Evolutionary conservation across 2,113 vertebrate species (phyloP), one percentile per base, ranked within the genome.

Genomic region (Cinclus cinclus): DNA sequence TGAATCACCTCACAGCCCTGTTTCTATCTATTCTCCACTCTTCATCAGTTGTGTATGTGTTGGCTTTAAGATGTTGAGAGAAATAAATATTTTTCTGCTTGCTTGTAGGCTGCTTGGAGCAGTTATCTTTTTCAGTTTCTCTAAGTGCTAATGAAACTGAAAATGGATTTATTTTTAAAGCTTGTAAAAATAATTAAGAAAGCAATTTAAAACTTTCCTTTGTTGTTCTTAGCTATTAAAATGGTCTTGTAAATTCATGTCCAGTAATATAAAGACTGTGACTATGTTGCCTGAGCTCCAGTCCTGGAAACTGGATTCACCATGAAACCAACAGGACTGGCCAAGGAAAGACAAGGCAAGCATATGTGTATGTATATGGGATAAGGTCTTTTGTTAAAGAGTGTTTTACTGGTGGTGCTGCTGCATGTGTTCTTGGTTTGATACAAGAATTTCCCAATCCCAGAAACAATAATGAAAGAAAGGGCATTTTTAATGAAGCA

Each of bases 291-390:
- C 56, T 42, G 30, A 71, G 27, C 44, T 82, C 25, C 24, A 55
- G 55, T 58, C 31, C 68, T 83, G 35, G 70, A 94, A 84, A 49
- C 15, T 1, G 0, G 25, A 60, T 41, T 75, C 16, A 6, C 35
- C 52, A 30, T 59, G 31, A 76, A 73, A 84, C 35, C 46, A 62
- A 28, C 16, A 87, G 53, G 37, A 71, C 39, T 53, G n/a, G 47
- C 42, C 58, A 81, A 59, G 37, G 46, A 53, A 88, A 77, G n/a
- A 3, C 49, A 6, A 75, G 24, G 6, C 62, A 76, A 77, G 16
- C 23, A 27, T 23, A 24, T 0, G 0, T 22, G 23, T 20, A 73
- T 1, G 0, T n/a, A 8, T 42, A 23, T 55, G 17, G 46, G 55
- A 50, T 41, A 52, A 78, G 16, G 35, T 27, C 30, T 75, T 19